A percentile compares a stretch with the other conserved stretches of the same genome.
Evolutionary conservation across 2,888 invertebrate genomes (phyloP).

Genomic region (Leptinotarsa juncta): DNA sequence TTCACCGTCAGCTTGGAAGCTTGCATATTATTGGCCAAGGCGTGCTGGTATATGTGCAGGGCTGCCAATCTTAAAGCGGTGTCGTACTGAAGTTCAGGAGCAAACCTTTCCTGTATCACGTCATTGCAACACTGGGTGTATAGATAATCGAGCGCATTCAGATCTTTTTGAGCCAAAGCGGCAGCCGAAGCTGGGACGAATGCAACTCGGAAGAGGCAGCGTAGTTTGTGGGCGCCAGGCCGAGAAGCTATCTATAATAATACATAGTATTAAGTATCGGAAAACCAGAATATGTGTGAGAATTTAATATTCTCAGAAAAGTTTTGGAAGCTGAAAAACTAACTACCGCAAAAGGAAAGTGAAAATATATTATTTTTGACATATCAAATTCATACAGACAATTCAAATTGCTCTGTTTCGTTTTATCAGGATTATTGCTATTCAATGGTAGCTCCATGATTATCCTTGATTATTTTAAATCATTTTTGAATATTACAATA

Average conservation of each 20-base stretch:
- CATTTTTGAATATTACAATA: too few species aligned
- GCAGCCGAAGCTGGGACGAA: conserved; percentile 91
- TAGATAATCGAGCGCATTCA: conserved; percentile 88
- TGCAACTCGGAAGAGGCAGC: conserved; percentile 89
- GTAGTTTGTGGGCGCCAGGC: conserved; percentile 90
- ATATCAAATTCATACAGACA: too few species aligned
- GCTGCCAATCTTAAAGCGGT: conserved; percentile 88
- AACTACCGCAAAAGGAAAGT: too few species aligned
- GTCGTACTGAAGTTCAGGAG: conserved; percentile 90
- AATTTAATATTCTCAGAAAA: too few species aligned
- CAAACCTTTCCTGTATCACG: conserved; percentile 90
- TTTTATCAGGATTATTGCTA: too few species aligned
- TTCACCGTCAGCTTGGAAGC: conserved; percentile 87
- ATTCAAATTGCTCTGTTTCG: too few species aligned
- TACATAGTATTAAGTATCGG: too few species aligned
- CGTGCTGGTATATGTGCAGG: conserved; percentile 91
- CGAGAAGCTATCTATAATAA: conserved; percentile 83
- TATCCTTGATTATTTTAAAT: too few species aligned
- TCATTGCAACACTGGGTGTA: conserved; percentile 94
- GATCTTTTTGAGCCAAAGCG: conserved; percentile 84
- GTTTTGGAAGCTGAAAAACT: too few species aligned
- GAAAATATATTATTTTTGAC: too few species aligned
- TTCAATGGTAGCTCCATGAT: too few species aligned
- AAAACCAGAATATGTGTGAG: too few species aligned
- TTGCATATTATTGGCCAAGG: conserved; percentile 82